phyloP scores from a whole-genome alignment of 2,888 invertebrate species.

The Stratiomys singularior region DNA sequence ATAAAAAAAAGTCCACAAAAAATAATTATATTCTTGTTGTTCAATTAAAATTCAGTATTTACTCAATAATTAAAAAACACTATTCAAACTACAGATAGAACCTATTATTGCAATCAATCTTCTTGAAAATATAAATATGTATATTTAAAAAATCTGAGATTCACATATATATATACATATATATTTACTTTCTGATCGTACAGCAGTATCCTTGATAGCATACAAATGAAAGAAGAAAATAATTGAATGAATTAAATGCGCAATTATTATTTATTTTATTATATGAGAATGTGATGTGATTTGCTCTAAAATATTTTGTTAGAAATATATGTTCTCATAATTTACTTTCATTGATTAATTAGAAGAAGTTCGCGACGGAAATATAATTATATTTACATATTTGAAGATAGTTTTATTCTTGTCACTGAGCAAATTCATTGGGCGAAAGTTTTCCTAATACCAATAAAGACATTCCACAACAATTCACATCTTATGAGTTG shows the following conservation, averaged over 20 bases:
- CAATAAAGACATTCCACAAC: no score
- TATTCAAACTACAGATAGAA: not conserved
- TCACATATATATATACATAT: not conserved
- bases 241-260: slow-evolving; percentile 8
- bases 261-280: slow-evolving; percentile 31
- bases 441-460: no score
- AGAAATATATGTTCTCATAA: slow-evolving; percentile 7
- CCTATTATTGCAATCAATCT: not conserved
- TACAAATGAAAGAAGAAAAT: not conserved
- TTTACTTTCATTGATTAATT: slow-evolving; percentile 17
- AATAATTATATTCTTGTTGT: slow-evolving; percentile 36
- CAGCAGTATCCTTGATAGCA: not conserved
- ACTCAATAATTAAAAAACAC: slow-evolving; percentile 23
- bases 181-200: slow-evolving; percentile 27
- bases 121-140: not conserved
- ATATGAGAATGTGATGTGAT: slow-evolving; percentile 29
- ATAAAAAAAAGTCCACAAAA: not conserved
- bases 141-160: not conserved
- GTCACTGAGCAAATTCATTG: not conserved
- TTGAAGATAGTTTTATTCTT: slow-evolving; percentile 7
- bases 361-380: slow-evolving; percentile 2
- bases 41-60: slow-evolving; percentile 44
- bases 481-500: no score
- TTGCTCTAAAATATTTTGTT: slow-evolving; percentile 31
- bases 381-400: slow-evolving; percentile 24